Base-by-base conservation (phyloP, 1,140 invertebrate species). In the Nymphalis io region DNA sequence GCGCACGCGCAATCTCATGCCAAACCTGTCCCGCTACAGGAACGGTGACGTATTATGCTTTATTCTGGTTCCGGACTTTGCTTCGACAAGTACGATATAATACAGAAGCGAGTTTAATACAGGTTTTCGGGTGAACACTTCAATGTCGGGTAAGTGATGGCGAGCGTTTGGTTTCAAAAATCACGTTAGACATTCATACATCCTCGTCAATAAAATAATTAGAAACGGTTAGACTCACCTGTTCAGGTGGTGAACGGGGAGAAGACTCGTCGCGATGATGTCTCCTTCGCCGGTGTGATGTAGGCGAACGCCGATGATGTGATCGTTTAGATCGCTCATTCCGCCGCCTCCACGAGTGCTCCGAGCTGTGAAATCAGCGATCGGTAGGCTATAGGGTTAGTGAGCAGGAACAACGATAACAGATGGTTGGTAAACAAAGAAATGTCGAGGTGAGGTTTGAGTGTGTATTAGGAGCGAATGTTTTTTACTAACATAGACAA, bases 271-370 rank as follows among this genome's bases (percentile, higher is more conserved):
- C 92, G 85, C 93, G 93, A 75, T 93, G 93, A 76, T 93, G 93
- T 79, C 93, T 93, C 82, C 93, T 93, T 76, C 93, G 92, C 72
- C 93, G 88, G 79, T 93, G 92, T 48, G 93, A 92, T 72, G 92
- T 93, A 16, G 93, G 93, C 71, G 93, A 94, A 77, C 93, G 93
- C 77, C 91, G 93, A 77, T 93, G 93, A 79, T 93, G 93, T 74
- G 93, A 94, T 75, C 93, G 89, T 90, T 94, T 94, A 70, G 93
- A 93, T 70, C 93, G 93, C 85, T 94, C 93, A 90, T 93, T 93
- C 78, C 93, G 92, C 71, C 93, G 92, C 78, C 93, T 92, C 89
- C 93, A 93, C 82, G 92, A 93, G 82, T 93, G 93, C 88, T 94
- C 93, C 85, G 93, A 93, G 90, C 93, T 94, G 89, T 85, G 88